Evolutionary conservation across 2,113 vertebrate species (phyloP).

Genomic region (Platichthys flesus): DNA sequence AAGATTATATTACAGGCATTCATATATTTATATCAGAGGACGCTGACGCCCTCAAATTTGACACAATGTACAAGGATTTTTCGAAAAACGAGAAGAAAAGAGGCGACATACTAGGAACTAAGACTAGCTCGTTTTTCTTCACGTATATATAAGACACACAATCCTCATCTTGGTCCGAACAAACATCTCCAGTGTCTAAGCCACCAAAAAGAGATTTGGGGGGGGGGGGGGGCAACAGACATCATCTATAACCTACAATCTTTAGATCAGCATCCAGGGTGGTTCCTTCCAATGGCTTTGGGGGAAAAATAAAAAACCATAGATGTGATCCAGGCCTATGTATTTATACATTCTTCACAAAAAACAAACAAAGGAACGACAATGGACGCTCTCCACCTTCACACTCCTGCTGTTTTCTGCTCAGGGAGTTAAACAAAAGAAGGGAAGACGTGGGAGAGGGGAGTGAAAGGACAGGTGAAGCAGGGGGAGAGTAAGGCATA

Average conservation of each 20-base stretch:
- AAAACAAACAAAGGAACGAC: conserved; percentile 21
- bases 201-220: conserved; percentile 51
- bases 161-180: conserved; percentile 70
- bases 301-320: conserved; percentile 40
- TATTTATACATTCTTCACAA: conserved; percentile 79
- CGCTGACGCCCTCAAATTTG: conserved; percentile 71
- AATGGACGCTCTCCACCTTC: conserved; percentile 19
- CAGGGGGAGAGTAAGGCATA: conserved; percentile 78
- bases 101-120: conserved; percentile 62
- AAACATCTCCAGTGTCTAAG: conserved; percentile 67
- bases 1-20: conserved; percentile 83
- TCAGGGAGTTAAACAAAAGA: conserved; percentile 40
- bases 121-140: conserved; percentile 69
- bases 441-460: conserved; percentile 20
- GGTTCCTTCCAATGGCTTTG: conserved; percentile 62
- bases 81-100: conserved; percentile 52
- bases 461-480: conserved; percentile 18
- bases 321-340: conserved; percentile 53
- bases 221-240: conserved; percentile 48
- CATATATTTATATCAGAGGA: conserved; percentile 75
- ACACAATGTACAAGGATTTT: conserved; percentile 80
- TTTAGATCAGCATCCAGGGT: conserved; percentile 58
- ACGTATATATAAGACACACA: conserved; percentile 71
- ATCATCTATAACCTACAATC: conserved; percentile 70
- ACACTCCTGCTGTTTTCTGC: conserved; percentile 58